Evolutionary conservation across 2,797 vertebrate genomes (phyloP).

Genomic region (Acrossocheilus wenchowensis): DNA sequence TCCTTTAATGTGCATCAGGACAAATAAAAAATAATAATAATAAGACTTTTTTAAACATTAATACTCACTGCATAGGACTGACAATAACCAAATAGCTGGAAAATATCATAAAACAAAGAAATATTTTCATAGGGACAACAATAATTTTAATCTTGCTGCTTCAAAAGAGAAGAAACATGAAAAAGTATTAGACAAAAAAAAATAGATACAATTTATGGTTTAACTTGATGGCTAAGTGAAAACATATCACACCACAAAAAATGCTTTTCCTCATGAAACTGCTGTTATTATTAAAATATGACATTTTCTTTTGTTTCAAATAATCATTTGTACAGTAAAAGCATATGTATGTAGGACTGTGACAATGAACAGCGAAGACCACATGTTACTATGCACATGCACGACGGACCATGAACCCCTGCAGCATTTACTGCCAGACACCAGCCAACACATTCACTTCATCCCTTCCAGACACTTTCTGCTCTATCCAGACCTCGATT

Average conservation of each 20-base stretch:
- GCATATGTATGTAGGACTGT: conserved; percentile 71
- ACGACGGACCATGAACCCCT: not conserved
- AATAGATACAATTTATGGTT: conserved; percentile 68
- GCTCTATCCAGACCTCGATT: not conserved
- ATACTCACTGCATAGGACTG: not conserved
- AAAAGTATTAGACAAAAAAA: conserved; percentile 62
- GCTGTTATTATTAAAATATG: conserved; percentile 67
- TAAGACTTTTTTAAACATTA: not conserved
- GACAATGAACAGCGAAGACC: conserved; percentile 66
- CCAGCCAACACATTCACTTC: not conserved
- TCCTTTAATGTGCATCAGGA: conserved; percentile 5
- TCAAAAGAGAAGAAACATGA: conserved; percentile 59
- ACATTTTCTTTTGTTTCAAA: conserved; percentile 67
- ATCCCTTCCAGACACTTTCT: not conserved
- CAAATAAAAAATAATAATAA: not conserved
- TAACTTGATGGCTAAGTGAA: conserved; percentile 65
- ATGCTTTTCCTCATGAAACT: not conserved
- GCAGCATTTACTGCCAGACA: conserved; percentile 15
- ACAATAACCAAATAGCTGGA: not conserved
- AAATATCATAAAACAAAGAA: not conserved
- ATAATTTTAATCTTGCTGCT: conserved; percentile 35
- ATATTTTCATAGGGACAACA: not conserved
- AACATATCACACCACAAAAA: conserved; percentile 57
- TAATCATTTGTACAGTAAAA: conserved; percentile 73
- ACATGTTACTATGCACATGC: conserved; percentile 67